Conservation (phyloP, 2,888 invertebrate species). For the Sphaeridia pumilis region DNA sequence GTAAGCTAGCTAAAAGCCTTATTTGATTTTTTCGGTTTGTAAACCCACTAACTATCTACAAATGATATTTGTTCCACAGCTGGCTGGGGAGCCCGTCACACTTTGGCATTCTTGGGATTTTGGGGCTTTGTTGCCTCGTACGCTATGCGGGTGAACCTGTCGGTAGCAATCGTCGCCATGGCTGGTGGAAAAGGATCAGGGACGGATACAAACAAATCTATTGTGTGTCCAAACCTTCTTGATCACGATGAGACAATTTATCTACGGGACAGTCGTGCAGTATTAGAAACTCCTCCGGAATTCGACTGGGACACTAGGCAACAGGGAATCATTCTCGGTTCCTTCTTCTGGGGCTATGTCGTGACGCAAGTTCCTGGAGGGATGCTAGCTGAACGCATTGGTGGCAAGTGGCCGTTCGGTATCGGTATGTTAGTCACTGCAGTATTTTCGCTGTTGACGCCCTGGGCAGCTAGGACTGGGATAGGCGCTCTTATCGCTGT, state of each 20-base stretch:
- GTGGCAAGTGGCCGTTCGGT: slow-evolving; percentile 73
- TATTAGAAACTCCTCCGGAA: slow-evolving; percentile 39
- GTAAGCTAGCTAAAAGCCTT: too few relatives aligned
- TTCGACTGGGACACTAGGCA: slow-evolving; percentile 50
- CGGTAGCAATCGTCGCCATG: slow-evolving; percentile 49
- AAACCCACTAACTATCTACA: too few relatives aligned
- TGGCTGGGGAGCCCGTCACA: slow-evolving; percentile 36
- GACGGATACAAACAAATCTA: background rate
- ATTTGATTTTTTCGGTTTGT: too few relatives aligned
- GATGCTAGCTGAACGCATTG: slow-evolving; percentile 64
- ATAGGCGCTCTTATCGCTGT: slow-evolving; percentile 59
- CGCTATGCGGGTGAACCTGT: slow-evolving; percentile 43
- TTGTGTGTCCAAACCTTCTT: background rate
- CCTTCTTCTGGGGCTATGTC: slow-evolving; percentile 78
- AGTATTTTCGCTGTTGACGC: slow-evolving; percentile 68
- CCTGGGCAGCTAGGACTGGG: slow-evolving; percentile 59
- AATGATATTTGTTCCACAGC: too few relatives aligned
- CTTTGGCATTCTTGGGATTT: slow-evolving; percentile 41
- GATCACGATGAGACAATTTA: background rate
- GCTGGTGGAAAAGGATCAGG: slow-evolving; percentile 32
- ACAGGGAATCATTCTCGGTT: slow-evolving; percentile 31
- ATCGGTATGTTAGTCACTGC: slow-evolving; percentile 73
- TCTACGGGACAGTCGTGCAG: background rate
- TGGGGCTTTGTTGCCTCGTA: slow-evolving; percentile 42
- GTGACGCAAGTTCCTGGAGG: slow-evolving; percentile 75